Evolutionary conservation across 2,888 invertebrate species (phyloP).

Genomic region (Eretmocerus hayati): DNA sequence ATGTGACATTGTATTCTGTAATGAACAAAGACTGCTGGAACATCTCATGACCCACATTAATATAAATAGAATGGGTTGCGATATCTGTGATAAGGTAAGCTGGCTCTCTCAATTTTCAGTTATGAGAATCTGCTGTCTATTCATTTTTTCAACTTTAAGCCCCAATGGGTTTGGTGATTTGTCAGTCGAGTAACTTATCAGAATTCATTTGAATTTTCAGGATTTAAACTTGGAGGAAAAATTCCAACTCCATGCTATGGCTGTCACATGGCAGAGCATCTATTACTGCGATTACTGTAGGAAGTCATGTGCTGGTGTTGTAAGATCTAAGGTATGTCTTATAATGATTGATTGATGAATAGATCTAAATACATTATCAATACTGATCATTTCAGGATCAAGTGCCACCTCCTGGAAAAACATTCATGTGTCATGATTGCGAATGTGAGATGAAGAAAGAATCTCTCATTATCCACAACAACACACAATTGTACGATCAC

Average conservation of each 20-base stretch:
- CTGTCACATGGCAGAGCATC: constrained; percentile 25
- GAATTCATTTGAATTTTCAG: constrained; percentile 13
- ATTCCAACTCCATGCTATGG: constrained; percentile 26
- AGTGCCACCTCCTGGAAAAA: constrained; percentile 23
- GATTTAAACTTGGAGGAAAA: constrained; percentile 25
- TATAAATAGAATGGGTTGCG: constrained; percentile 23
- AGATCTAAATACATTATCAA: too few species aligned
- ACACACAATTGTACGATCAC: constrained; percentile 9
- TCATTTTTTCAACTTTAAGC: too few species aligned
- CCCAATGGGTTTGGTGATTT: too few species aligned
- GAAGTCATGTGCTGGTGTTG: constrained; percentile 25
- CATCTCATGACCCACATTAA: constrained; percentile 25
- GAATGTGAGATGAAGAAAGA: constrained; percentile 18
- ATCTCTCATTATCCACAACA: constrained; percentile 11
- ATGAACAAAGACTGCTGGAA: constrained; percentile 21
- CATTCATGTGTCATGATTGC: constrained; percentile 25
- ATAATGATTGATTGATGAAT: not conserved
- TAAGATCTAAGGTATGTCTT: constrained; percentile 21
- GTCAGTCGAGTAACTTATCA: not conserved
- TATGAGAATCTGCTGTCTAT: too few species aligned
- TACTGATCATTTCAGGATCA: constrained; percentile 14
- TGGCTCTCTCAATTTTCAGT: not conserved
- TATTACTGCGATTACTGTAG: constrained; percentile 25
- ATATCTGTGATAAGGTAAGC: constrained; percentile 23
- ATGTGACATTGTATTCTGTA: constrained; percentile 23